A percentile compares a stretch with the other conserved stretches of the same genome.
Conservation (phyloP, 2,888 invertebrate species). For the Acanthacorydalis orientalis region DNA sequence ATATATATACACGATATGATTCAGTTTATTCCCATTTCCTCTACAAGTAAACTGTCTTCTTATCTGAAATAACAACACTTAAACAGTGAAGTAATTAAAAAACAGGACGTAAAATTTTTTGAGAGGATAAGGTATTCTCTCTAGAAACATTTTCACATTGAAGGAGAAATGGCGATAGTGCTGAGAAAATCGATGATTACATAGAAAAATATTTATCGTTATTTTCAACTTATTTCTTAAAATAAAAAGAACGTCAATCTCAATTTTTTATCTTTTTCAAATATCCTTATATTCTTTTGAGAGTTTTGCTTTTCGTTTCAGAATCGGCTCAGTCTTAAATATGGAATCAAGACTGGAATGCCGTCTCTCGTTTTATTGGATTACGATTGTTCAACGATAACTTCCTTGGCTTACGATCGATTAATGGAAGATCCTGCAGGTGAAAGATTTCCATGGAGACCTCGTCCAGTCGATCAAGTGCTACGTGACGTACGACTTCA, state of each 20-base stretch:
- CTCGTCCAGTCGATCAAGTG: slow-evolving; percentile 44
- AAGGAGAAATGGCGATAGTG: no score
- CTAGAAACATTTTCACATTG: no score
- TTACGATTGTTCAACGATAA: slow-evolving; percentile 47
- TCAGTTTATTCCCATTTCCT: no score
- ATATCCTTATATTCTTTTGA: neutral
- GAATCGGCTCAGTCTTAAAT: slow-evolving; percentile 59
- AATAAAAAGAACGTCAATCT: neutral
- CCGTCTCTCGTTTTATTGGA: slow-evolving; percentile 59
- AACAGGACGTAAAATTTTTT: no score
- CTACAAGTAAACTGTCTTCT: no score
- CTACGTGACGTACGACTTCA: slow-evolving; percentile 9
- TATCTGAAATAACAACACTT: no score
- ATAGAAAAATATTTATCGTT: no score
- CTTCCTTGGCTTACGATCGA: slow-evolving; percentile 36
- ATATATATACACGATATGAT: no score
- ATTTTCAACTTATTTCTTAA: neutral
- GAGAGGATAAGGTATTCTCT: no score
- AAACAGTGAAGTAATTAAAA: no score
- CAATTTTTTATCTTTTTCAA: neutral
- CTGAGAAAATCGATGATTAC: no score
- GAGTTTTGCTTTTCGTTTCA: slow-evolving; percentile 32
- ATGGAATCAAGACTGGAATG: slow-evolving; percentile 58
- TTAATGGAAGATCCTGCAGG: slow-evolving; percentile 53
- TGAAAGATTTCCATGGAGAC: slow-evolving; percentile 60